Percentiles rank a stretch among this genome's conserved stretches.
Conservation (phyloP, 2,888 invertebrate genomes). For the Tipula helvola region DNA sequence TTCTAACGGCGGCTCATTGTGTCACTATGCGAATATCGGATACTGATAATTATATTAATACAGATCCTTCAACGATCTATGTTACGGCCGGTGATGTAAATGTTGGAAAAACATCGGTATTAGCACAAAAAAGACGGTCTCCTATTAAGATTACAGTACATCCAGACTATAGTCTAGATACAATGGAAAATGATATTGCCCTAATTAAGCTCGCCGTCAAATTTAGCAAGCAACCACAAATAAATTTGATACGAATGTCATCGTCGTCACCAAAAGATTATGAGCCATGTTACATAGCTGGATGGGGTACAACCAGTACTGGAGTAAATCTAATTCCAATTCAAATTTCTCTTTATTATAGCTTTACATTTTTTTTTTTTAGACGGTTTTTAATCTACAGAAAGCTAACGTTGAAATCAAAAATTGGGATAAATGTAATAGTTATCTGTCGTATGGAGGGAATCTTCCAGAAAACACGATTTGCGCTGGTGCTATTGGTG, state of each 20-base stretch:
- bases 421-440: neutral
- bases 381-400: neutral
- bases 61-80: neutral
- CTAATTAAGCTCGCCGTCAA: neutral
- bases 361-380: neutral
- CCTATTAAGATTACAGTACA: neutral
- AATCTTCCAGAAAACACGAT: neutral
- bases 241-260: neutral
- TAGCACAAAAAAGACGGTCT: neutral
- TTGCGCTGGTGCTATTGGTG: neutral
- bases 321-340: neutral
- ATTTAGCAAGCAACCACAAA: neutral
- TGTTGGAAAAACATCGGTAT: neutral
- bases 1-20: neutral
- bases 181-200: neutral
- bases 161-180: neutral
- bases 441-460: neutral
- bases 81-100: neutral
- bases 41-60: no score
- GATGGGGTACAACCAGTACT: neutral
- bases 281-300: neutral
- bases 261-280: neutral
- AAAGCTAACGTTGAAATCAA: neutral
- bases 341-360: neutral
- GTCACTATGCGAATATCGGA: neutral